phyloP scores from a whole-genome alignment of 1,140 invertebrate genomes.

The Pseudomyrmex concolor region DNA sequence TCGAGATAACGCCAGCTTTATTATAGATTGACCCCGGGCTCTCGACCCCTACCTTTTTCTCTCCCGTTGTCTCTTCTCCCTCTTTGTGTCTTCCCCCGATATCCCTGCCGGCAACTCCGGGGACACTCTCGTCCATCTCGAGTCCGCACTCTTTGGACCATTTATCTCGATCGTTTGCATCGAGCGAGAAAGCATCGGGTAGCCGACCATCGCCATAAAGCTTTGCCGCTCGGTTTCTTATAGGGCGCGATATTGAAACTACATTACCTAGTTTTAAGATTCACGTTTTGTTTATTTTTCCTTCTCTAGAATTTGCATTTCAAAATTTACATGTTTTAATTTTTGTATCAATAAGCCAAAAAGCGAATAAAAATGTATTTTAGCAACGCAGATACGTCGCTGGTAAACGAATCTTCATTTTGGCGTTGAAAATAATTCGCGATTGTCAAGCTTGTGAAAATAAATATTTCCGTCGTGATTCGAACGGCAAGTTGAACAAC shows the following conservation, averaged over 20 bases:
- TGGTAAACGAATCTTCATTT: neutral
- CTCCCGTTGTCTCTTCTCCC: slow-evolving; percentile 57
- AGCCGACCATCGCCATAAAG: slow-evolving; percentile 30
- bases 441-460: slow-evolving; percentile 56
- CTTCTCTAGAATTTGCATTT: too few species aligned
- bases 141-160: slow-evolving; percentile 73
- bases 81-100: slow-evolving; percentile 63
- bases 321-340: too few species aligned
- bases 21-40: slow-evolving; percentile 84
- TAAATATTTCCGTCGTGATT: slow-evolving; percentile 60
- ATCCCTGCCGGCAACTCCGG: slow-evolving; percentile 63
- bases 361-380: neutral
- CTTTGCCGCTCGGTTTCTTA: slow-evolving; percentile 31
- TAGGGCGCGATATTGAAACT: slow-evolving; percentile 61
- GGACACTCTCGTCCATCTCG: slow-evolving; percentile 61
- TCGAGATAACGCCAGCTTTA: slow-evolving; percentile 83
- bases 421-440: neutral
- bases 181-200: slow-evolving; percentile 62
- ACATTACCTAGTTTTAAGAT: neutral
- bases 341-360: too few species aligned
- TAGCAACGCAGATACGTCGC: neutral
- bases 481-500: slow-evolving; percentile 1
- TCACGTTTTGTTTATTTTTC: neutral
- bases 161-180: slow-evolving; percentile 84
- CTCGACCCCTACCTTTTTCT: slow-evolving; percentile 77